Evolutionary conservation across 2,888 invertebrate genomes (phyloP).

Genomic region (Loripinus fragilis): DNA sequence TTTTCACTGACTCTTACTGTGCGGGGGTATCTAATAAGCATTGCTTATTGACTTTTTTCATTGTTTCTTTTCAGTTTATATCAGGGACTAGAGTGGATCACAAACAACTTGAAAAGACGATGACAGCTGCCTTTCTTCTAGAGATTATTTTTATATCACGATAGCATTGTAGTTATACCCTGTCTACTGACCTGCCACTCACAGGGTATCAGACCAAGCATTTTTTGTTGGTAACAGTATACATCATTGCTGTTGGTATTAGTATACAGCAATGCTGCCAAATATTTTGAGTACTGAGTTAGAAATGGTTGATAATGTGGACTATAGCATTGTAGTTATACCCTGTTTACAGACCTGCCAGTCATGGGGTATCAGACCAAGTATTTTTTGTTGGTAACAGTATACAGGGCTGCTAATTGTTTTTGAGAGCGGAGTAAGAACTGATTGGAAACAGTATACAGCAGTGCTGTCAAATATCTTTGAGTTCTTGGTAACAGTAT

Average conservation of each 20-base stretch:
- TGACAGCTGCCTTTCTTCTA: conserved; percentile 56
- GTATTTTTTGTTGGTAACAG: not conserved
- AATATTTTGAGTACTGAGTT: too few relatives aligned
- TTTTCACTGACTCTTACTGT: too few relatives aligned
- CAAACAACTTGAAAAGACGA: conserved; percentile 80
- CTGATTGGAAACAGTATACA: too few relatives aligned
- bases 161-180: conserved; percentile 7
- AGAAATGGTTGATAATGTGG: too few relatives aligned
- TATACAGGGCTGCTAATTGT: not conserved
- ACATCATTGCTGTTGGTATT: not conserved
- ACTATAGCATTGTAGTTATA: not conserved
- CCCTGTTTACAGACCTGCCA: not conserved
- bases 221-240: not conserved
- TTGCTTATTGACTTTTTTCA: too few relatives aligned
- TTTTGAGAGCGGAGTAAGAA: too few relatives aligned
- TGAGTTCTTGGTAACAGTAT: too few relatives aligned
- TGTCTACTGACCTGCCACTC: not conserved
- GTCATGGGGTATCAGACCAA: not conserved
- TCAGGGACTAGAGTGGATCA: conserved; percentile 84
- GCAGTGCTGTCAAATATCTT: too few relatives aligned
- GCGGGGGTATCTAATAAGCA: too few relatives aligned
- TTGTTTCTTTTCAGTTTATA: conserved; percentile 77
- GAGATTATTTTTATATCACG: conserved; percentile 19
- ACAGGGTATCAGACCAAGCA: not conserved
- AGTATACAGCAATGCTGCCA: too few relatives aligned